A percentile compares a stretch with the other conserved stretches of the same genome.
phyloP scores from a whole-genome alignment of 2,113 vertebrate species.

The Cebus imitator region DNA sequence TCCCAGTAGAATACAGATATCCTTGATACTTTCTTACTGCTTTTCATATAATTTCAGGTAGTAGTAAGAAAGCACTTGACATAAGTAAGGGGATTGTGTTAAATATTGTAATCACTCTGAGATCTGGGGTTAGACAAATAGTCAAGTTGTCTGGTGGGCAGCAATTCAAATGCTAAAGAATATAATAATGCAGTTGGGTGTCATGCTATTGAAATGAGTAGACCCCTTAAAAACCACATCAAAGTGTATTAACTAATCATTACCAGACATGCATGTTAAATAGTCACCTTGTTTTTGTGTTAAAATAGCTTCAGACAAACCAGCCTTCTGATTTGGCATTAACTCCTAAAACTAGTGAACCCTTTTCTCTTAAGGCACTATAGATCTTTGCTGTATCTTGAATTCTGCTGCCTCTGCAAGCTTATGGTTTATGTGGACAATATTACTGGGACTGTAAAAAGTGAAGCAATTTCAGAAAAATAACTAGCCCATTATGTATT shows the following conservation, averaged over 20 bases:
- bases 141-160: not conserved
- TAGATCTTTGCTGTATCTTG: not conserved
- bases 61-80: not conserved
- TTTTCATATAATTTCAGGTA: slow-evolving; percentile 14
- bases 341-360: not conserved
- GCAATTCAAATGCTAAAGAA: not conserved
- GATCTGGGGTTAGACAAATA: not conserved
- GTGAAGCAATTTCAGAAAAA: not conserved
- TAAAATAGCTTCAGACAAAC: not conserved
- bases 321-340: not conserved
- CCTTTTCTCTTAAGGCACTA: not conserved
- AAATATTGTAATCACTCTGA: not conserved
- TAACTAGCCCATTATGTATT: not conserved
- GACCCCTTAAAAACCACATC: not conserved
- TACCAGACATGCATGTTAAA: not conserved
- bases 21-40: not conserved
- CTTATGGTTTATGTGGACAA: not conserved
- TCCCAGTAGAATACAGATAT: not conserved
- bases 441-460: slow-evolving; percentile 26
- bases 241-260: slow-evolving; percentile 7
- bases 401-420: not conserved
- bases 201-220: not conserved
- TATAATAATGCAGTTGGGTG: slow-evolving; percentile 8
- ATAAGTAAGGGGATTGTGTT: no score
- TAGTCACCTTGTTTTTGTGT: not conserved